Base-by-base conservation (phyloP, 2,797 vertebrate species). In the Neosilurus mollespiculum region DNA sequence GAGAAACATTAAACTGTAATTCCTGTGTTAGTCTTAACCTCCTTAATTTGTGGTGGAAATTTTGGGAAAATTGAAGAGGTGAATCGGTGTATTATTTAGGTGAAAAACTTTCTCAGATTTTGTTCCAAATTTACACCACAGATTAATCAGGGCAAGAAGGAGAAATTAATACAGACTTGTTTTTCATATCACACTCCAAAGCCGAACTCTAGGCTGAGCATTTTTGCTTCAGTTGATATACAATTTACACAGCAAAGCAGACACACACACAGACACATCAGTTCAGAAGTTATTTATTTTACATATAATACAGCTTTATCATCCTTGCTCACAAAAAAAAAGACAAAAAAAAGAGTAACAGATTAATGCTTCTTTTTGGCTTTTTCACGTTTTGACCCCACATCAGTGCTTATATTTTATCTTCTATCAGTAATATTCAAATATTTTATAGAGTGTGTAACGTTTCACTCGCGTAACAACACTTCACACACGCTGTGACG, bases 301-400 rank as follows among this genome's bases (percentile, higher is more conserved):
- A 93, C 93, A 93, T 93, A 92, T 92, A 91, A 90, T 92, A 93
- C 92, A 93, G 88, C 43, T 87, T 89, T 88, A 49, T 62, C 86
- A 91, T 91, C 90, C 30, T 90, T 91, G 88, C 90, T 90, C 30
- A 30, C 30, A 30, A 30, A 30, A 30, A 30, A 30, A 30, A 30
- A 30, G 88, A 92, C 89, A 89, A 87, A 81, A 81, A 81, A 88
- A 88, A 84, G 66, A 87, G 85, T 16, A 43, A 54, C 22, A 15
- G 14, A 26, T 75, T 53, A 22, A 30, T 14, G 71, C 12, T 82
- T 30, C 80, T 91, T 93, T 94, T 94, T 93, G 93, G 92, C 91
- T 93, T 94, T 94, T 89, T 92, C 77, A 87, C 58, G 82, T 90
- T 91, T 87, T 78, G 62, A 90, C 82, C 81, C 81, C 24, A 89